phyloP scores from a whole-genome alignment of 1,140 invertebrate genomes.

The Papilio glaucus region DNA sequence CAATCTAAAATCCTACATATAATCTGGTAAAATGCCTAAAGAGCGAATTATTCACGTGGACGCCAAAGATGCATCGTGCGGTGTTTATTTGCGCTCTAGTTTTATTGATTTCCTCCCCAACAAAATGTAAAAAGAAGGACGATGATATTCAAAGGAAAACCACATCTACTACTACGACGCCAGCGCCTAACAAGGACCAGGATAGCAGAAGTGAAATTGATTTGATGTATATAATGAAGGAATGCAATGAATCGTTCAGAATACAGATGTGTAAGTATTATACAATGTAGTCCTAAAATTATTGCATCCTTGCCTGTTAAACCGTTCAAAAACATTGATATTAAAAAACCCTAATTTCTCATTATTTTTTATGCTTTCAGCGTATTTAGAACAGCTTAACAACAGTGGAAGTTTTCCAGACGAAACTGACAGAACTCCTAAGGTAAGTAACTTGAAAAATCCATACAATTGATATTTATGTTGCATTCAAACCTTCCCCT shows the following conservation, averaged over 20 bases:
- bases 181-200: conserved; percentile 8
- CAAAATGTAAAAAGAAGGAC: conserved; percentile 19
- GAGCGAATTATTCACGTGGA: not conserved
- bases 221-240: conserved; percentile 53
- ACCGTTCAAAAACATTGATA: too few species aligned
- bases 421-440: conserved; percentile 15
- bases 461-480: too few species aligned
- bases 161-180: not conserved
- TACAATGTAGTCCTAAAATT: too few species aligned
- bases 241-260: conserved; percentile 70
- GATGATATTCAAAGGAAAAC: not conserved
- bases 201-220: conserved; percentile 48
- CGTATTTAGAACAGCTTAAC: conserved; percentile 26
- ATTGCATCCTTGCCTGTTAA: too few species aligned
- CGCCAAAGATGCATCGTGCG: not conserved
- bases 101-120: not conserved
- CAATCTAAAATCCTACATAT: not conserved
- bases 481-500: too few species aligned
- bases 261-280: conserved; percentile 65
- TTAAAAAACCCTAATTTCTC: too few species aligned
- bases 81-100: not conserved
- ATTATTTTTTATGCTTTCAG: conserved; percentile 3
- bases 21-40: not conserved
- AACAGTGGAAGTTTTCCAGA: conserved; percentile 24
- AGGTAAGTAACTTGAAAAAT: not conserved